These are phyloP conservation scores for Syngnathus rostellatus DNA, from an alignment of 2,797 vertebrate genomes.

Conservation along the genomic window DNA sequence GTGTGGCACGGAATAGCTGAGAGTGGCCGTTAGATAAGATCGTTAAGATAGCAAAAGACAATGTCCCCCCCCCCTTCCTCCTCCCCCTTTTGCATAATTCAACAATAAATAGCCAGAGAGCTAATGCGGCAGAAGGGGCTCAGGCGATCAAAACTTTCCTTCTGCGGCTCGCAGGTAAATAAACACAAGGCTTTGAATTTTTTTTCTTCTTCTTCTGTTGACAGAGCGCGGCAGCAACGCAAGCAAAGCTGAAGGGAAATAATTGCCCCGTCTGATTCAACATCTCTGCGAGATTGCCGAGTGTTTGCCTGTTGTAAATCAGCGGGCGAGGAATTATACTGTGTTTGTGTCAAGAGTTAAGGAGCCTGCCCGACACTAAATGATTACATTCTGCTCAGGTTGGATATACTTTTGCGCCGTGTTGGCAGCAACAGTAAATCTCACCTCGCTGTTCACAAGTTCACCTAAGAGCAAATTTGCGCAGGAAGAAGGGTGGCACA, in stretches of 20 bases:
- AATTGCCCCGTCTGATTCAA: slow-evolving; percentile 42
- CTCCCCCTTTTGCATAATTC: not conserved
- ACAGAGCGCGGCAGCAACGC: slow-evolving; percentile 33
- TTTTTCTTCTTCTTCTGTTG: slow-evolving; percentile 34
- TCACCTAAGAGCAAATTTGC: not conserved
- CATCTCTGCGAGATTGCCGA: slow-evolving; percentile 20
- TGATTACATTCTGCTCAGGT: slow-evolving; percentile 12
- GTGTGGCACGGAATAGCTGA: not conserved
- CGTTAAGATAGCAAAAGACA: not conserved
- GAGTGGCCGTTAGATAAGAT: not conserved
- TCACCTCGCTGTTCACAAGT: not conserved
- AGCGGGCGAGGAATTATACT: slow-evolving; percentile 26
- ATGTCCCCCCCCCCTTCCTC: no score
- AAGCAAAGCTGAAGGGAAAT: slow-evolving; percentile 35
- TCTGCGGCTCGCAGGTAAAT: slow-evolving; percentile 32
- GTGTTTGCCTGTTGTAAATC: slow-evolving; percentile 43
- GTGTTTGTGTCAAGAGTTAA: slow-evolving; percentile 32
- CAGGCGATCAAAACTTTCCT: slow-evolving; percentile 16
- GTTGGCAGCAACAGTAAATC: not conserved
- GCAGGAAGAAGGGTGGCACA: not conserved
- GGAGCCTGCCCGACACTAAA: slow-evolving; percentile 3
- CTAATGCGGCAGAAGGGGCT: slow-evolving; percentile 19
- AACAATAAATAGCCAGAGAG: not conserved
- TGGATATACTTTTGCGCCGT: slow-evolving; percentile 25
- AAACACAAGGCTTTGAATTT: slow-evolving; percentile 33